Conservation (phyloP, 2,113 vertebrate genomes). For the Plestiodon gilberti region DNA sequence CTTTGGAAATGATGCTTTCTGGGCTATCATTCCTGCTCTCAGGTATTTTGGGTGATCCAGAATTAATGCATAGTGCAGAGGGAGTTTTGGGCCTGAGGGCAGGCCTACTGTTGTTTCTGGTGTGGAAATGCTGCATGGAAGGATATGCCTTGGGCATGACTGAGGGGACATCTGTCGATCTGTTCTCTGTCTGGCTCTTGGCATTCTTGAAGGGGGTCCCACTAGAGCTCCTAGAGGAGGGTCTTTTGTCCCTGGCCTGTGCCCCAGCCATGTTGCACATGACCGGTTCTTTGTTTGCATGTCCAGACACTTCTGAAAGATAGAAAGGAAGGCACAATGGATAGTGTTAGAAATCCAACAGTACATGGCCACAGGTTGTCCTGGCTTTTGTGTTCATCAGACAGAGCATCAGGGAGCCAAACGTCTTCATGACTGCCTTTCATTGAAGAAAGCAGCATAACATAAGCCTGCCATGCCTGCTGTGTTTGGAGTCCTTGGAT, state of each 20-base stretch:
- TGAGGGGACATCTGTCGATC: neutral
- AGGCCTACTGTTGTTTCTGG: neutral
- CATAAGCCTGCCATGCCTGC: neutral
- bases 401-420: too few relatives aligned
- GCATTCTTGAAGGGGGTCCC: neutral
- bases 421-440: neutral
- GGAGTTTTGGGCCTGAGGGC: constrained; percentile 24
- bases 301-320: constrained; percentile 36
- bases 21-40: constrained; percentile 1
- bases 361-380: neutral
- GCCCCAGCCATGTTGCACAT: constrained; percentile 27
- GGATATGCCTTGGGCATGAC: constrained; percentile 13
- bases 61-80: neutral
- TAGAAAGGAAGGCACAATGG: constrained; percentile 12
- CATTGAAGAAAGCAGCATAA: neutral
- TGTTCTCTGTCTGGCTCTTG: neutral
- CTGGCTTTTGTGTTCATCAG: constrained; percentile 14
- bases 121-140: neutral
- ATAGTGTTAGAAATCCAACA: neutral
- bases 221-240: constrained; percentile 22
- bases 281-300: constrained; percentile 28
- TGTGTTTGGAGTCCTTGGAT: neutral
- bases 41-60: constrained; percentile 1
- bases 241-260: neutral
- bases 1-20: neutral